Conservation (phyloP, 2,113 vertebrate genomes). For the Mohoua ochrocephala region DNA sequence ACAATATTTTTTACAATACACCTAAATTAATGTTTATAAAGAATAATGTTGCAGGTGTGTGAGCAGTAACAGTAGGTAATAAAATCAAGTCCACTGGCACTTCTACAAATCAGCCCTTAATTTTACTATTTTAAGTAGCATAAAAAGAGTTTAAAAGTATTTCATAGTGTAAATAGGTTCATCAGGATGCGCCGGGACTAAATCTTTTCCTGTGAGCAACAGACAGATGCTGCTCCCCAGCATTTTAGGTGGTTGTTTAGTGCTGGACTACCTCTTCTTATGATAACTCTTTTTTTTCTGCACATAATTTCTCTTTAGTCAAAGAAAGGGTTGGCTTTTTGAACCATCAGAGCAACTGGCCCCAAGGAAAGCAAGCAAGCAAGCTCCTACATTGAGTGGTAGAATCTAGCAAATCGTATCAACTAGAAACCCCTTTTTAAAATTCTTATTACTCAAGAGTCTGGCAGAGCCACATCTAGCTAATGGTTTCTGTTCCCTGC, state of each 20-base stretch:
- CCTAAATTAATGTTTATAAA: not conserved
- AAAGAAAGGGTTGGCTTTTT: not conserved
- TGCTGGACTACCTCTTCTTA: not conserved
- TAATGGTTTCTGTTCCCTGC: not conserved
- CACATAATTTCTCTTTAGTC: not conserved
- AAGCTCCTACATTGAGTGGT: not conserved
- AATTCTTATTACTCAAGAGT: not conserved
- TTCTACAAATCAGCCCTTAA: not conserved
- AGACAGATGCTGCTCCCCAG: not conserved
- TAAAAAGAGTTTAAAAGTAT: not conserved
- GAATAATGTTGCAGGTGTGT: not conserved
- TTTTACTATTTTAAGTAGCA: not conserved
- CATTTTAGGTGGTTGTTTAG: not conserved
- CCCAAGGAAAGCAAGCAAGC: not conserved
- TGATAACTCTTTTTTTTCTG: not conserved
- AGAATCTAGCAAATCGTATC: not conserved
- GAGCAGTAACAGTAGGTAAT: not conserved
- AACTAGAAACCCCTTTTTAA: not conserved
- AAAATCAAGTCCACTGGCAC: not conserved
- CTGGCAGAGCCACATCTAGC: not conserved
- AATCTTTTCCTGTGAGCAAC: not conserved
- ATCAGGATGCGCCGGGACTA: not conserved
- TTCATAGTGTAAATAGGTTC: not conserved
- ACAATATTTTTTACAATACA: not conserved
- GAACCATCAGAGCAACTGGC: not conserved